These are phyloP conservation scores for Notoglanidium macrostoma DNA, from an alignment of 2,797 vertebrate species.

Conservation along the genomic window DNA sequence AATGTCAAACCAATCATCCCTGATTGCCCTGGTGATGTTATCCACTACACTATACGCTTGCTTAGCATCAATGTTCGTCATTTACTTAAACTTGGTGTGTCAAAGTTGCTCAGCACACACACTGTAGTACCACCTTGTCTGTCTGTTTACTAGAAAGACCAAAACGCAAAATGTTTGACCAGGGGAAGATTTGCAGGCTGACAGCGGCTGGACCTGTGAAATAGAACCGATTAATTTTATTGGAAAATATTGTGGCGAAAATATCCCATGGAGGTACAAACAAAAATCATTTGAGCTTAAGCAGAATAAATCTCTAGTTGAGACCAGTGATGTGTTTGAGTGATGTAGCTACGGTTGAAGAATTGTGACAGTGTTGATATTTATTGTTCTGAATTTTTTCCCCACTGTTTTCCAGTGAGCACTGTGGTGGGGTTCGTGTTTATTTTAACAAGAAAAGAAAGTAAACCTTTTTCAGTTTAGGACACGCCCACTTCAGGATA, in stretches of 20 bases:
- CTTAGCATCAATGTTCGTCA: background rate
- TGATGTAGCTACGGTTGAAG: background rate
- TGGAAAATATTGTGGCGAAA: background rate
- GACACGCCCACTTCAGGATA: background rate
- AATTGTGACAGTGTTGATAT: background rate
- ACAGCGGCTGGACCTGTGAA: background rate
- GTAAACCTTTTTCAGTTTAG: background rate
- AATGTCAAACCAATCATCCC: constrained; percentile 15
- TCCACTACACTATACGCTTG: background rate
- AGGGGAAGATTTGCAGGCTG: background rate
- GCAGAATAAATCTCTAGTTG: background rate
- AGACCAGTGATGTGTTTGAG: background rate
- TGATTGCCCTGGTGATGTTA: background rate
- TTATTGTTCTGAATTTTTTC: background rate
- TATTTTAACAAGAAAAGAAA: background rate
- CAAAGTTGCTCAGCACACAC: background rate
- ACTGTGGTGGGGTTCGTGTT: background rate
- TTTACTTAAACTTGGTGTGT: background rate
- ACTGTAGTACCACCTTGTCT: background rate
- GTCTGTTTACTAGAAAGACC: background rate
- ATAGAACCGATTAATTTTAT: background rate
- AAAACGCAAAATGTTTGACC: background rate
- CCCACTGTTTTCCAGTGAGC: background rate
- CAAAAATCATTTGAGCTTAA: background rate
- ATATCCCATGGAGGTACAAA: background rate